These are phyloP conservation scores for Condylura cristata DNA, from an alignment of 2,113 vertebrate genomes.

Conservation along the genomic window DNA sequence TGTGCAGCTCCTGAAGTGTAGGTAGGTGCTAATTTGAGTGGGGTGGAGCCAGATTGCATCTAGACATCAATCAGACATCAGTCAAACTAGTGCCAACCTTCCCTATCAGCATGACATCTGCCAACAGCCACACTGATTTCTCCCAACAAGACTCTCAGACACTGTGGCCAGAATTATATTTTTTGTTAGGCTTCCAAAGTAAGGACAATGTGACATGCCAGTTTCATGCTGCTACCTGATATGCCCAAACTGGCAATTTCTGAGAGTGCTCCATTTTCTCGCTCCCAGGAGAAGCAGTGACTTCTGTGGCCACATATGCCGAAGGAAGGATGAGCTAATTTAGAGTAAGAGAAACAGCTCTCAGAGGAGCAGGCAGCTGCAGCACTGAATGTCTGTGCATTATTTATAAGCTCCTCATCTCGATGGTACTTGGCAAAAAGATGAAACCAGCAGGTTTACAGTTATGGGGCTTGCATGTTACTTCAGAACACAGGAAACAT, in stretches of 20 bases:
- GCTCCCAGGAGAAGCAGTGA: background rate
- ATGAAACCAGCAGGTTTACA: background rate
- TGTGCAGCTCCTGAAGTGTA: background rate
- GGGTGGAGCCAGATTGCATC: background rate
- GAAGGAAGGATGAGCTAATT: no score
- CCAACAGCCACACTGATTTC: background rate
- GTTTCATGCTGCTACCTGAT: background rate
- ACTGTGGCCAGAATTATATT: background rate
- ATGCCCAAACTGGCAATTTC: background rate
- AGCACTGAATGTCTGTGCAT: background rate
- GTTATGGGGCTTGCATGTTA: background rate
- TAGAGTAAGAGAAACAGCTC: background rate
- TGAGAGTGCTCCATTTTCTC: background rate
- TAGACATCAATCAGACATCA: background rate
- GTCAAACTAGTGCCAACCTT: background rate
- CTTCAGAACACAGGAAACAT: background rate
- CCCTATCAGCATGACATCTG: background rate
- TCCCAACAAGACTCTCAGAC: background rate
- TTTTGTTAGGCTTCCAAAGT: background rate
- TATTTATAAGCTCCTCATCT: background rate
- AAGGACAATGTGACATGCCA: background rate
- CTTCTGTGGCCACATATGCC: background rate
- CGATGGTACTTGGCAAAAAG: background rate
- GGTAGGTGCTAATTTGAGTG: background rate
- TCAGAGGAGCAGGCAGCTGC: rapidly evolving